A percentile compares a stretch with the other conserved stretches of the same genome.
These are phyloP conservation scores for Graphium colonna DNA, from an alignment of 2,888 invertebrate genomes.

Conservation along the genomic window DNA sequence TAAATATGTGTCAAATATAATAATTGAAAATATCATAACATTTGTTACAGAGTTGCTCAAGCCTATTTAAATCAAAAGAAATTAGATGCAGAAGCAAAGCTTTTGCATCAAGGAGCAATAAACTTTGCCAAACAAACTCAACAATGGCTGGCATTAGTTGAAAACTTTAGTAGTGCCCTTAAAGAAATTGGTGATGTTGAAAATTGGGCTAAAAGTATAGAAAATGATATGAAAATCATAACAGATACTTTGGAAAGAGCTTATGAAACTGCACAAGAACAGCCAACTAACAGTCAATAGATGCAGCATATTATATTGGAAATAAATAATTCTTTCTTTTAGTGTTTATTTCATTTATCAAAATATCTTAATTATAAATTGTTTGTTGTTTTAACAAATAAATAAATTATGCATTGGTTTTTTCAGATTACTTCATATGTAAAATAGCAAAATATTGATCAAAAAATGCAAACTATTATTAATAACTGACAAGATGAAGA, in stretches of 20 bases:
- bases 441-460: too few species aligned
- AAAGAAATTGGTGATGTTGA: slow-evolving; percentile 99
- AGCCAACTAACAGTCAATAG: slow-evolving; percentile 46
- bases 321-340: slow-evolving; percentile 2
- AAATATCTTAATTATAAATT: too few species aligned
- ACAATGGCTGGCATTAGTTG: slow-evolving; percentile 96
- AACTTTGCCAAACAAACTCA: slow-evolving; percentile 98
- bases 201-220: slow-evolving; percentile 98
- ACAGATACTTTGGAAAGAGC: slow-evolving; percentile 95
- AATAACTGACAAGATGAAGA: too few species aligned
- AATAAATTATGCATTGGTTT: too few species aligned
- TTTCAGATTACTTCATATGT: too few species aligned
- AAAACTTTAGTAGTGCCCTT: slow-evolving; percentile 91
- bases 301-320: slow-evolving; percentile 27
- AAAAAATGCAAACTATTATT: too few species aligned
- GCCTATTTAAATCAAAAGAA: slow-evolving; percentile 99
- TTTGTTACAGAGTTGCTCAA: slow-evolving; percentile 91
- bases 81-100: slow-evolving; percentile 97
- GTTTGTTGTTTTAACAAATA: too few species aligned
- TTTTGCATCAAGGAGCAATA: slow-evolving; percentile 94
- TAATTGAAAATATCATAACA: too few species aligned
- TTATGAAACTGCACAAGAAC: slow-evolving; percentile 86
- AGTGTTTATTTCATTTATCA: slow-evolving; percentile 19
- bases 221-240: slow-evolving; percentile 96
- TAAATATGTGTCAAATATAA: too few species aligned